Conservation (phyloP, 2,888 invertebrate genomes). For the Microplitis deprimator region DNA sequence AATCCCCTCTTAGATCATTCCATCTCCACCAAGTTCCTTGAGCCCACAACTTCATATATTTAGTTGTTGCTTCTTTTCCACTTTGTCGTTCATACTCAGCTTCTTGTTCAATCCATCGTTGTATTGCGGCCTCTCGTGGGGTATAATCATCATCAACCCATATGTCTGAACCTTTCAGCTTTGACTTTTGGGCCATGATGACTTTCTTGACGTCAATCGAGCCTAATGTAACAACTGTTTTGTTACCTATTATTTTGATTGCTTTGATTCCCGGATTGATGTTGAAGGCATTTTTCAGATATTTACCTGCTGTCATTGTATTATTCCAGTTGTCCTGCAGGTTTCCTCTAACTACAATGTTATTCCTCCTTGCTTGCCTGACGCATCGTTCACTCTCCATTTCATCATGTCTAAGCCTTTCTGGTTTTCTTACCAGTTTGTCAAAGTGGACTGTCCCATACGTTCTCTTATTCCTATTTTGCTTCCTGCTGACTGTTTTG, state of each 20-base stretch:
- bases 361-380: neutral
- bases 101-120: conserved; percentile 46
- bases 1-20: neutral
- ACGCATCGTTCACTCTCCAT: neutral
- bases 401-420: neutral
- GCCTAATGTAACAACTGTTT: neutral
- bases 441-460: too few species aligned
- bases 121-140: conserved; percentile 28
- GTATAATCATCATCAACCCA: conserved; percentile 40
- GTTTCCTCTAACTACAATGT: neutral
- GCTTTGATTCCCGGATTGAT: neutral
- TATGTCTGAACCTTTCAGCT: conserved; percentile 43
- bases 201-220: neutral
- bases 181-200: conserved; percentile 17
- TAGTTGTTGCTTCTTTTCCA: neutral
- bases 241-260: neutral
- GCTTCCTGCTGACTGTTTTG: too few species aligned
- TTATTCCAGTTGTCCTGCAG: neutral
- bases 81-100: neutral
- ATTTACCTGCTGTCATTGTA: neutral
- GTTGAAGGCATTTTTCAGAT: neutral
- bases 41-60: neutral
- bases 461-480: too few species aligned
- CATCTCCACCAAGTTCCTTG: neutral
- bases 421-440: too few species aligned